Percentiles rank a stretch among this genome's conserved stretches.
These are phyloP conservation scores for Lasius platythorax DNA, from an alignment of 2,888 invertebrate species.

Conservation along the genomic window DNA sequence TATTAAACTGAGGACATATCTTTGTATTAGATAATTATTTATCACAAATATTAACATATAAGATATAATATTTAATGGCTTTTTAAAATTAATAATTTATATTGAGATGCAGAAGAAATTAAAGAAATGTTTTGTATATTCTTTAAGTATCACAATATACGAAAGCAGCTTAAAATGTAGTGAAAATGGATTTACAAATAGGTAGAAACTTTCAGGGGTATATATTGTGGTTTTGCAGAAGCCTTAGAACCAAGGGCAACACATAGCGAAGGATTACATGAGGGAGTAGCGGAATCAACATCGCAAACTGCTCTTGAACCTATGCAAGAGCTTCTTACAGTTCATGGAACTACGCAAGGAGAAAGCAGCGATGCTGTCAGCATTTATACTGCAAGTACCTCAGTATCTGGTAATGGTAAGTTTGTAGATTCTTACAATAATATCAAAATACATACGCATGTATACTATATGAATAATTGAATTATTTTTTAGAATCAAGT, in stretches of 20 bases:
- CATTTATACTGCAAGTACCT: conserved; percentile 84
- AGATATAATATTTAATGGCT: not conserved
- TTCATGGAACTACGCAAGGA: conserved; percentile 80
- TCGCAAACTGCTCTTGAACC: conserved; percentile 74
- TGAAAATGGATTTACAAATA: not conserved
- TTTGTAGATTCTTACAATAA: conserved; percentile 11
- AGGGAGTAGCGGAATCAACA: conserved; percentile 77
- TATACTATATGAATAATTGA: conserved; percentile 2
- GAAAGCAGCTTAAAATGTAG: not conserved
- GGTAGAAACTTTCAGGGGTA: conserved; percentile 14
- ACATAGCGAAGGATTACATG: conserved; percentile 80
- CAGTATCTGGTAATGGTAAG: conserved; percentile 84
- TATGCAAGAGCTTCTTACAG: conserved; percentile 80
- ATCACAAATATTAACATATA: conserved; percentile 17
- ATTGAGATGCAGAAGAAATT: not conserved
- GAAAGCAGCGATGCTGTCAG: conserved; percentile 84
- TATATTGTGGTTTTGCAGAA: conserved; percentile 73
- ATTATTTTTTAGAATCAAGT: conserved; percentile 80
- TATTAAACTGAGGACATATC: conserved; percentile 53
- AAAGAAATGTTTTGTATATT: not conserved
- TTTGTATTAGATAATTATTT: conserved; percentile 37
- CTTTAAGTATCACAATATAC: not conserved
- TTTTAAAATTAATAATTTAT: conserved; percentile 36
- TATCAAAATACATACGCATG: conserved; percentile 2
- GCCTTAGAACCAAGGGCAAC: conserved; percentile 78